phyloP scores from a whole-genome alignment of 2,888 invertebrate species.

The Caenorhabditis zanzibari region DNA sequence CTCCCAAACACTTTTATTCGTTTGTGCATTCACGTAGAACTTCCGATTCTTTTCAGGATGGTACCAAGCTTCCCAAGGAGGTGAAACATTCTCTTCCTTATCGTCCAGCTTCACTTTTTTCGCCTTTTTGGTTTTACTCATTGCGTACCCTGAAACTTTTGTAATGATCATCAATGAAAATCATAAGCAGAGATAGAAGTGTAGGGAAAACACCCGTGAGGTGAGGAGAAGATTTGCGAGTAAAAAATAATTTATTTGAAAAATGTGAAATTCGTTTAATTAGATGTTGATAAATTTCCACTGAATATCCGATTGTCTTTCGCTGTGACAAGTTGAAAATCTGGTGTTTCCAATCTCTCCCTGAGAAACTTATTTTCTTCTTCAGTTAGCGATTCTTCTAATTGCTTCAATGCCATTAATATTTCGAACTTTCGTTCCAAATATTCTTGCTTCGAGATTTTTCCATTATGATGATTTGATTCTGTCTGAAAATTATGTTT shows the following conservation, averaged over 20 bases:
- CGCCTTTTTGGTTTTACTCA: background rate
- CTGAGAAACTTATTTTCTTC: constrained; percentile 64
- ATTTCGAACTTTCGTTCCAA: constrained; percentile 65
- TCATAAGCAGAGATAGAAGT: background rate
- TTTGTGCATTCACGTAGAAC: constrained; percentile 33
- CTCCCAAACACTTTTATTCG: constrained; percentile 35
- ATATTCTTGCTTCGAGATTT: constrained; percentile 44
- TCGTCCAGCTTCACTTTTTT: constrained; percentile 14
- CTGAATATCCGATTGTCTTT: constrained; percentile 50
- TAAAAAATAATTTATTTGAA: constrained; percentile 23
- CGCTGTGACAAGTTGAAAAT: constrained; percentile 56
- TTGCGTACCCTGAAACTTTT: background rate
- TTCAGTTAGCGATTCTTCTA: constrained; percentile 63
- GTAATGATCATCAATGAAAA: no score
- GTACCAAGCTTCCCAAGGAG: constrained; percentile 40
- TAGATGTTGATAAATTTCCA: constrained; percentile 1
- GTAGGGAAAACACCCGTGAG: no score
- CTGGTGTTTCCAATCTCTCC: constrained; percentile 37
- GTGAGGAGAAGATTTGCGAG: no score
- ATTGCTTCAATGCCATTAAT: constrained; percentile 64
- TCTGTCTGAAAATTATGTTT: constrained; percentile 26
- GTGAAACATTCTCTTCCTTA: background rate
- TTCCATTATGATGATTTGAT: background rate
- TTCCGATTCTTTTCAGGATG: constrained; percentile 16
- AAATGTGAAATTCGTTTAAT: background rate